Conservation (phyloP, 1,140 invertebrate genomes). For the Sminthurides bifidus region DNA sequence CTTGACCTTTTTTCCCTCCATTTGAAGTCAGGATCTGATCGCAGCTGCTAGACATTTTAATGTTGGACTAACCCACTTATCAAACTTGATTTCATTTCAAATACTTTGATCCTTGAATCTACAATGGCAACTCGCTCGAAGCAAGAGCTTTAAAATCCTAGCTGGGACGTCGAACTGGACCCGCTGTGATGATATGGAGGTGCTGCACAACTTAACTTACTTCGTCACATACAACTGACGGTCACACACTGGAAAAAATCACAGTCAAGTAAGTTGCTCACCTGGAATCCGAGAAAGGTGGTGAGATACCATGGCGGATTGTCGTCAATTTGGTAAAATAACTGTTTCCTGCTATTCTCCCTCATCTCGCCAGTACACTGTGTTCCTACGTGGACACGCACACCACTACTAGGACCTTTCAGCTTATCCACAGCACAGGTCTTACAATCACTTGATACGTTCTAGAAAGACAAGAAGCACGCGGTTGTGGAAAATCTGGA, state of each 20-base stretch:
- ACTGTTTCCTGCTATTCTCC: slow-evolving; percentile 19
- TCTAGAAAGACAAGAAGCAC: not conserved
- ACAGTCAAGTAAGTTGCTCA: slow-evolving; percentile 34
- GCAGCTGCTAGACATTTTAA: too few relatives aligned
- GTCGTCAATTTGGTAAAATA: slow-evolving; percentile 69
- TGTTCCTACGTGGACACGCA: not conserved
- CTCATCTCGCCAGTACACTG: not conserved
- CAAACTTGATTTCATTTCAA: too few relatives aligned
- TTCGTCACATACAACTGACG: not conserved
- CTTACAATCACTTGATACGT: not conserved
- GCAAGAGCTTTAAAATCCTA: not conserved
- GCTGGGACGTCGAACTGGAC: not conserved
- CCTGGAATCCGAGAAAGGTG: slow-evolving; percentile 69
- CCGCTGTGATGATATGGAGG: too few relatives aligned
- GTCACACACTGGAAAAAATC: not conserved
- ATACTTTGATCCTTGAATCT: too few relatives aligned
- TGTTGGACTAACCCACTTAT: too few relatives aligned
- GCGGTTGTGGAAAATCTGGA: too few relatives aligned
- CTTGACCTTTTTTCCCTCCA: too few relatives aligned
- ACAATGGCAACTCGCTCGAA: too few relatives aligned
- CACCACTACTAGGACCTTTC: too few relatives aligned
- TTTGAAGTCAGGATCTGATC: too few relatives aligned
- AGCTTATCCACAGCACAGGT: not conserved
- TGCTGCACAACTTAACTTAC: not conserved
- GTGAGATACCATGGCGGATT: slow-evolving; percentile 69